These are phyloP conservation scores for Diplodus puntazzo DNA, from an alignment of 2,797 vertebrate species.

Conservation along the genomic window DNA sequence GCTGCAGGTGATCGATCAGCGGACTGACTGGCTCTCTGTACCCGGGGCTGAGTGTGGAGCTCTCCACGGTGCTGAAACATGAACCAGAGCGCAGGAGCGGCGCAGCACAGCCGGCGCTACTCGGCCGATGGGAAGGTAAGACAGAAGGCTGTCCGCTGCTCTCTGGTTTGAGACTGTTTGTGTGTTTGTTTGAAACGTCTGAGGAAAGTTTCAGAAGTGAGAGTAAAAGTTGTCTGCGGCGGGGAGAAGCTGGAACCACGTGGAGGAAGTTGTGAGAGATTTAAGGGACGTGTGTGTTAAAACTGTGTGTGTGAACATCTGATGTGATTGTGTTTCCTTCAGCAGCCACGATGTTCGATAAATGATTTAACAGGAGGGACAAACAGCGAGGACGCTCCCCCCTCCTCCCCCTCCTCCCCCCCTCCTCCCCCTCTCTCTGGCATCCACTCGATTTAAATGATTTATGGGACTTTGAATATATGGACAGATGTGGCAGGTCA, in stretches of 20 bases:
- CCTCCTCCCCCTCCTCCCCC: background rate
- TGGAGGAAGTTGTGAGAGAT: conserved; percentile 26
- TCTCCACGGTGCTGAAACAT: conserved; percentile 86
- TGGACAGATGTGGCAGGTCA: conserved; percentile 6
- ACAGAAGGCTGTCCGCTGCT: background rate
- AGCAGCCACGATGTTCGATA: conserved; percentile 23
- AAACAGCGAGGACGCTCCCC: conserved; percentile 26
- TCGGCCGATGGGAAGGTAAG: conserved; percentile 73
- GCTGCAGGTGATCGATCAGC: background rate
- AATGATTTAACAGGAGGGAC: conserved; percentile 48
- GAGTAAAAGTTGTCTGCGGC: conserved; percentile 39
- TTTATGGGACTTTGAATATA: conserved; percentile 45
- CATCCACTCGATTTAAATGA: conserved; percentile 50
- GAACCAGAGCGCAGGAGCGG: conserved; percentile 91
- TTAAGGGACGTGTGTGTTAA: background rate
- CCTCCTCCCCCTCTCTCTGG: conserved; percentile 4
- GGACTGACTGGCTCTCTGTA: background rate
- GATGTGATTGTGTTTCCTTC: background rate
- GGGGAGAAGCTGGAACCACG: conserved; percentile 33
- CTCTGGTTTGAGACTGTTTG: background rate
- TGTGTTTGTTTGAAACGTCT: no score
- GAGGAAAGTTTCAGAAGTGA: background rate
- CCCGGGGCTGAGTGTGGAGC: conserved; percentile 37
- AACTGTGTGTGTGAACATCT: background rate
- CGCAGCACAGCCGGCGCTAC: conserved; percentile 81